These are phyloP conservation scores for Globia sparganii DNA, from an alignment of 2,888 invertebrate species.

Conservation along the genomic window DNA sequence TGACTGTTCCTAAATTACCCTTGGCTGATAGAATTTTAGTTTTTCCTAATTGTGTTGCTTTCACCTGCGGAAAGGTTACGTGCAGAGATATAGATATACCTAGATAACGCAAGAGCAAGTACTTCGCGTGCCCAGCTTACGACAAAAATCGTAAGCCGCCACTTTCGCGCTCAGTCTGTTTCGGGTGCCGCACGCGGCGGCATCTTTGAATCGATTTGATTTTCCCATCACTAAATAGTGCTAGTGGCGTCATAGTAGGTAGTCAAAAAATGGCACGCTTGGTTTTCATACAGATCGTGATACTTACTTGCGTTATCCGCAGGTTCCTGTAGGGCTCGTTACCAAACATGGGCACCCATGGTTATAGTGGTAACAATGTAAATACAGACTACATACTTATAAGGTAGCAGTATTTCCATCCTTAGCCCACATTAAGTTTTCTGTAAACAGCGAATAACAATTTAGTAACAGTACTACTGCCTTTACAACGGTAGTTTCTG, in stretches of 20 bases:
- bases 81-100: no score
- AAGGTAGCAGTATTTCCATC: conserved; percentile 16
- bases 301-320: no score
- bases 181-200: no score
- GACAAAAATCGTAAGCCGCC: no score
- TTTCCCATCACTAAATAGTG: no score
- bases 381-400: conserved; percentile 15
- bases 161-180: no score
- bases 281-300: no score
- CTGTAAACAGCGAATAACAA: not conserved
- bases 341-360: not conserved
- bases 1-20: not conserved
- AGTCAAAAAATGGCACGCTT: no score
- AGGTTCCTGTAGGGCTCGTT: not conserved
- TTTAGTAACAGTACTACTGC: not conserved
- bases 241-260: no score
- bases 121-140: no score
- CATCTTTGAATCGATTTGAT: no score
- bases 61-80: not conserved
- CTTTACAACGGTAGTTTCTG: not conserved
- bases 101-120: no score
- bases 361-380: conserved; percentile 7
- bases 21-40: not conserved
- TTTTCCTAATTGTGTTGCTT: not conserved
- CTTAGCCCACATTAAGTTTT: conserved; percentile 25